Evolutionary conservation across 2,888 invertebrate genomes (phyloP), one percentile per base, ranked within the genome.

Genomic region (Apodemia hepburni): DNA sequence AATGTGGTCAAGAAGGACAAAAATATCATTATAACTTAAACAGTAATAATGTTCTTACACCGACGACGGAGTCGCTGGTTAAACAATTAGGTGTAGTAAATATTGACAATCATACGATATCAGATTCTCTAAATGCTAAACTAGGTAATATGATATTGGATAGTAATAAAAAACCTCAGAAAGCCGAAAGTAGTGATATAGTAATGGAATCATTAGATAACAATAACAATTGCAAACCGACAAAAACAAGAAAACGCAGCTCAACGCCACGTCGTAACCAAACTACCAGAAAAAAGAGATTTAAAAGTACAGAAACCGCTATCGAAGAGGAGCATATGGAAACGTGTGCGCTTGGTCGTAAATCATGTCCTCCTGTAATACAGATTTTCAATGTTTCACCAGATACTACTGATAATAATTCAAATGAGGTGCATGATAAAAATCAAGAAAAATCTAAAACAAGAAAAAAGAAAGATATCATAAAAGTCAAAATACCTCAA

Each of bases 401-500:
- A 47, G 70, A 75, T 60, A 66, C 70, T 11, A 70, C 70, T 38
- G 66, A 72, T 18, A 67, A 70, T 58, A 68, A 61, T 47, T 47
- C 47, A 17, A 70, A 27, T 27, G 64, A 63, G 65, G 3, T 60
- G 62, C 27, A 65, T 62, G 57, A 42, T 49, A 27, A 60, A 57
- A 33, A 61, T 45, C 2, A 35, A 64, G 22, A 75, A 77, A 45
- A 11, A 65, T 59, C 67, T 22, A 78, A 74, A 72, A 68, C 65
- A 4, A 79, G 66, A 67, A 78, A 72, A 60, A 87, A 85, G 70
- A 87, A 86, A 70, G 83, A 88, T 60, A 66, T 89, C 0, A 88
- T 90, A 18, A 87, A 82, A 79, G 88, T 90, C 0, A 90, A 91
- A 79, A 89, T 90, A 69, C 66, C 74, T 11, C 82, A 79, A 64